Evolutionary conservation across 2,797 vertebrate genomes (phyloP), one percentile per base, ranked within the genome.

Genomic region (Uromys caudimaculatus): DNA sequence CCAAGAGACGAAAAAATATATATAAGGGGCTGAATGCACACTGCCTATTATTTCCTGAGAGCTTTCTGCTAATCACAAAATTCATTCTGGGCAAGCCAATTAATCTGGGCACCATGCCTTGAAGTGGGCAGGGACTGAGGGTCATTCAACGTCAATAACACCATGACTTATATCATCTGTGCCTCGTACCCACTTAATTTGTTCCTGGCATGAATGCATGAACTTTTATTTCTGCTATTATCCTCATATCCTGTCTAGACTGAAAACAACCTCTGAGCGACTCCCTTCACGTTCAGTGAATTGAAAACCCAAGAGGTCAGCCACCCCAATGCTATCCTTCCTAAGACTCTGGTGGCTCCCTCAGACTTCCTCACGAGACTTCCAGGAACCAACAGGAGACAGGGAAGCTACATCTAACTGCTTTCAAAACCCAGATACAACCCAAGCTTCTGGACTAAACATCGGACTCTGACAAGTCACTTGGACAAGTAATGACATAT

Each of bases 221-320:
- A 91, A 95, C 85, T 96, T 97, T 96, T 92, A 93, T 96, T 97
- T 95, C 84, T 97, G 89, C 78, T 91, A 64, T 97, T 98, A 97
- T 96, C 94, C 96, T 97, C 97, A 97, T 89, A 97, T 97, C 97
- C 97, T 97, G 97, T 97, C 97, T 98, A 97, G 97, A 98, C 97
- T 78, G 86, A 95, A 97, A 97, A 94, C 82, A 95, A 82, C 93
- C 77, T 94, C 90, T 89, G 83, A 97, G 89, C 5, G 1, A 73
- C 75, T 96, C 93, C 85, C 89, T 96, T 95, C 62, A 27, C 27
- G 47, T n/a, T 86, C 21, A 16, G 32, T 10, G 32, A 69, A 52
- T 69, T 86, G 64, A n/a, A n/a, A 86, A 69, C 14, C 44, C 44
- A 69, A n/a, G 32, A 86, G 44, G 62, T 86, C 44, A 85, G 83